These are phyloP conservation scores for Callimorpha dominula DNA, from an alignment of 2,888 invertebrate genomes.

Conservation along the genomic window DNA sequence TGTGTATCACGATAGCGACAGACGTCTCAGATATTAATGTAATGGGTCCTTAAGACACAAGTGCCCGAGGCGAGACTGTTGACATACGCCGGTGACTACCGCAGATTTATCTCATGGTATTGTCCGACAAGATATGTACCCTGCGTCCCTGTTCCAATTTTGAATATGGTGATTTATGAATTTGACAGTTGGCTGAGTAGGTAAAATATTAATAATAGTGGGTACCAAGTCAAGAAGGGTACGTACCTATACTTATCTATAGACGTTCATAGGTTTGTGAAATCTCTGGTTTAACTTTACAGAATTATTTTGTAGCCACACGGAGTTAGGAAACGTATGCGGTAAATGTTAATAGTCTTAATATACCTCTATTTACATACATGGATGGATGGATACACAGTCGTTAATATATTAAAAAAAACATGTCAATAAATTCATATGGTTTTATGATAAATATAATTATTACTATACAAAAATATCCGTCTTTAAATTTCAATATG, in stretches of 20 bases:
- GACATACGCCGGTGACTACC: constrained; percentile 54
- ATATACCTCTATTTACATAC: not conserved
- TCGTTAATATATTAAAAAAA: too few relatives aligned
- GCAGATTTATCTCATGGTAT: constrained; percentile 59
- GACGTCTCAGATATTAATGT: constrained; percentile 73
- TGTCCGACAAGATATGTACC: constrained; percentile 27
- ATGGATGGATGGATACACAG: too few relatives aligned
- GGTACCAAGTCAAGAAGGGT: not conserved
- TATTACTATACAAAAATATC: not conserved
- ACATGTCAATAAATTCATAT: too few relatives aligned
- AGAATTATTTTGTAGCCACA: not conserved
- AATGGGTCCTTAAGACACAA: constrained; percentile 68
- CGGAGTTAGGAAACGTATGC: not conserved
- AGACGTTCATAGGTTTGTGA: not conserved
- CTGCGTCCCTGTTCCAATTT: constrained; percentile 34
- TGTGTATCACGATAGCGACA: constrained; percentile 60
- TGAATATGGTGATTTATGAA: constrained; percentile 40
- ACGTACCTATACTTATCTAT: not conserved
- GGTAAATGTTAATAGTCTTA: not conserved
- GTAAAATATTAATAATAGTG: not conserved
- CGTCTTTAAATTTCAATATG: constrained; percentile 2
- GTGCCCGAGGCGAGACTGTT: constrained; percentile 53
- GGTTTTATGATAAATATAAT: not conserved
- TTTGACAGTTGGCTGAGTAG: constrained; percentile 25
- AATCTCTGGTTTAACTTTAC: too few relatives aligned